Percentiles rank a stretch among this genome's conserved stretches.
These are phyloP conservation scores for Nineta flava DNA, from an alignment of 2,888 invertebrate genomes.

Conservation along the genomic window DNA sequence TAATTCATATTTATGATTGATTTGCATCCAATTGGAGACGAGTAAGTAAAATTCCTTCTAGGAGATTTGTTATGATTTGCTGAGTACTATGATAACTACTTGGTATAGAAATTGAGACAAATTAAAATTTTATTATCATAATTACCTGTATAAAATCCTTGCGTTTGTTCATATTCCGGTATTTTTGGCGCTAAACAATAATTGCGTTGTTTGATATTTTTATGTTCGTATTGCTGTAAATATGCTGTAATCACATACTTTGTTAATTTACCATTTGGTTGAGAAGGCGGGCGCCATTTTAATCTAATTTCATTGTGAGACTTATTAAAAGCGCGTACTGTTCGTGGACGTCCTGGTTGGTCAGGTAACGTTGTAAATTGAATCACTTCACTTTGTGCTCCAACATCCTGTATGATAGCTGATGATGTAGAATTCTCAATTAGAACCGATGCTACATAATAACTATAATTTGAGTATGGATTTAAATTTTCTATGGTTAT, in stretches of 20 bases:
- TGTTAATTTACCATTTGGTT: slow-evolving; percentile 22
- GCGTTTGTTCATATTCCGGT: neutral
- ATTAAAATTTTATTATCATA: no score
- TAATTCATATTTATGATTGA: no score
- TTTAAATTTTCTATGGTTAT: slow-evolving; percentile 30
- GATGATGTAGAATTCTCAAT: slow-evolving; percentile 30
- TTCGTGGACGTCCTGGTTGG: slow-evolving; percentile 30
- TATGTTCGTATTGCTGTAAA: slow-evolving; percentile 16
- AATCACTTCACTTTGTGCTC: slow-evolving; percentile 41
- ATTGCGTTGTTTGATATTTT: slow-evolving; percentile 29
- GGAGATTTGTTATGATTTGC: no score
- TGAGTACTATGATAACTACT: no score
- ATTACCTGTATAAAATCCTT: neutral
- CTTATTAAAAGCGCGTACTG: slow-evolving; percentile 19
- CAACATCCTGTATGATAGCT: slow-evolving; percentile 29
- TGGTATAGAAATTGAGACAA: no score
- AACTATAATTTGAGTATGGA: slow-evolving; percentile 55
- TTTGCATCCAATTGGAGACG: no score
- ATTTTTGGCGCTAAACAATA: slow-evolving; percentile 30
- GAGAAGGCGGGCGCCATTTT: slow-evolving; percentile 41
- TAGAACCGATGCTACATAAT: slow-evolving; percentile 47
- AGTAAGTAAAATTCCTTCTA: no score
- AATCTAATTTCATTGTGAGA: slow-evolving; percentile 27
- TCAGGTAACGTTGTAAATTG: slow-evolving; percentile 48
- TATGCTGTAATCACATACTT: slow-evolving; percentile 25